Evolutionary conservation across 2,888 invertebrate species (phyloP).

Genomic region (Lasioglossum zephyrum): DNA sequence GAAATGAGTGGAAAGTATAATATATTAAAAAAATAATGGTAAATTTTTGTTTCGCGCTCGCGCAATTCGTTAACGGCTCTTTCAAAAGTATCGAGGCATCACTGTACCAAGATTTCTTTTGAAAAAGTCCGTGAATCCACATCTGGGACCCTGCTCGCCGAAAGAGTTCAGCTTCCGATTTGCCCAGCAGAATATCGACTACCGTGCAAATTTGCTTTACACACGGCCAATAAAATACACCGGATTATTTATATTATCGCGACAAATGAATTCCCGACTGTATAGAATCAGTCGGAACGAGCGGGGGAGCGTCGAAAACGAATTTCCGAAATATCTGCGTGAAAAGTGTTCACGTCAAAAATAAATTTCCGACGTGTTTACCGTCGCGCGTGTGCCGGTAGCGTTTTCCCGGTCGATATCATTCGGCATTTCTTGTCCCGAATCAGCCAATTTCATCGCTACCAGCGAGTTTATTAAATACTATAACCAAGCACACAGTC

Average conservation of each 20-base stretch:
- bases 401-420: constrained; percentile 5
- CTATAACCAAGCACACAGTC: not conserved
- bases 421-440: not conserved
- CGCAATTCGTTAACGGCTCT: not conserved
- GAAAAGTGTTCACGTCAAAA: constrained; percentile 48
- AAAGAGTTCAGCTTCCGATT: constrained; percentile 9
- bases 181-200: not conserved
- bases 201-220: constrained; percentile 32
- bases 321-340: constrained; percentile 49
- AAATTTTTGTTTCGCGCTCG: not conserved
- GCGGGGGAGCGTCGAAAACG: constrained; percentile 35
- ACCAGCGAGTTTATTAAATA: not conserved
- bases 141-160: not conserved
- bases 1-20: not conserved
- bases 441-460: not conserved
- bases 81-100: not conserved
- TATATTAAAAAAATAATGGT: not conserved
- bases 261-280: constrained; percentile 33
- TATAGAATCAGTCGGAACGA: not conserved
- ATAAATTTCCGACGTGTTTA: constrained; percentile 49
- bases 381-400: not conserved
- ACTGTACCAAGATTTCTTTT: not conserved
- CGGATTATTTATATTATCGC: constrained; percentile 42
- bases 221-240: constrained; percentile 37
- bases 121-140: not conserved